Percentiles rank a stretch among this genome's conserved stretches.
phyloP scores from a whole-genome alignment of 2,113 vertebrate species.

The Pteropus alecto region DNA sequence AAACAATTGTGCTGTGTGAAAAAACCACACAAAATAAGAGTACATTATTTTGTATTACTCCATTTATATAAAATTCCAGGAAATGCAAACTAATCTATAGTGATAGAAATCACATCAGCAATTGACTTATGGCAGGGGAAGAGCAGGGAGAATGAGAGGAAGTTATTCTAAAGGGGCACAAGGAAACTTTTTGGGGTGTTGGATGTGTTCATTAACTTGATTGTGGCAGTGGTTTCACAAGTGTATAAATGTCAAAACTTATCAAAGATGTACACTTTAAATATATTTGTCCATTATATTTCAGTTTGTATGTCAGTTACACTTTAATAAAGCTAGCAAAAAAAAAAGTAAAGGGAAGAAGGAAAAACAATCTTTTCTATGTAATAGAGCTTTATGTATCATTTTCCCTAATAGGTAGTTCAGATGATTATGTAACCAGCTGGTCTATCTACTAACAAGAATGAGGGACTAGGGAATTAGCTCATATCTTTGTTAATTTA shows the following conservation, averaged over 20 bases:
- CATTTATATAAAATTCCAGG: neutral
- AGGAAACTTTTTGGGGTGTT: neutral
- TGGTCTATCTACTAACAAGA: neutral
- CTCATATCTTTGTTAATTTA: neutral
- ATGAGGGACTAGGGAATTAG: neutral
- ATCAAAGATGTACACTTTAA: neutral
- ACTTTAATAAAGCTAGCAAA: neutral
- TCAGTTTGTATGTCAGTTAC: neutral
- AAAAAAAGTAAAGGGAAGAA: neutral
- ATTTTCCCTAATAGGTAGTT: neutral
- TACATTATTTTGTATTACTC: neutral
- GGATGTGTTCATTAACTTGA: neutral
- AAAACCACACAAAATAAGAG: neutral
- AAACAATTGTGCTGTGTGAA: neutral
- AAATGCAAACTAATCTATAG: neutral
- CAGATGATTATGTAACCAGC: neutral
- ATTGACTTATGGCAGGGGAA: neutral
- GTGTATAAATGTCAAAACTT: neutral
- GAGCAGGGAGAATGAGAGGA: neutral
- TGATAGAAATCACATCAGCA: neutral
- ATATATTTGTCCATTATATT: neutral
- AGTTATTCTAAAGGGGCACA: neutral
- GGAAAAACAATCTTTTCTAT: neutral
- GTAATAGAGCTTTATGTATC: neutral
- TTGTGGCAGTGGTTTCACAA: neutral